A percentile compares a stretch with the other conserved stretches of the same genome.
These are phyloP conservation scores for Hydrotaea cyrtoneurina DNA, from an alignment of 2,888 invertebrate species.

Conservation along the genomic window DNA sequence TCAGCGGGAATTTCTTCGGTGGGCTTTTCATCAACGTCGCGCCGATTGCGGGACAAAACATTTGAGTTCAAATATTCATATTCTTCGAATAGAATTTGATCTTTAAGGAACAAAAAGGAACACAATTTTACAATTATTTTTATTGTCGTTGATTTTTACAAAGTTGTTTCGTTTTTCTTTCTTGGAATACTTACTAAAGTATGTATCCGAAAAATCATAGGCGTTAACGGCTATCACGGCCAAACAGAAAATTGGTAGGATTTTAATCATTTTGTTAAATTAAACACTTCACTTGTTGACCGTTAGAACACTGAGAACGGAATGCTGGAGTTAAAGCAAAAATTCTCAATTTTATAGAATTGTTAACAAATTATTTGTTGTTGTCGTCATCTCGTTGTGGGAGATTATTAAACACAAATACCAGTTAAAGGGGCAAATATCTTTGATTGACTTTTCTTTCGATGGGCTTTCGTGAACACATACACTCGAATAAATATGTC, in stretches of 20 bases:
- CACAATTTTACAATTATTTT: slow-evolving; percentile 14
- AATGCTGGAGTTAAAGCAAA: slow-evolving; percentile 36
- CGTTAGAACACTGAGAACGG: neutral
- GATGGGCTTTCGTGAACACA: neutral
- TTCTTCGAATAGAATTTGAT: slow-evolving; percentile 71
- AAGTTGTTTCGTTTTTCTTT: neutral
- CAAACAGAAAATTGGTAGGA: slow-evolving; percentile 58
- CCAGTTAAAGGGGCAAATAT: slow-evolving; percentile 4
- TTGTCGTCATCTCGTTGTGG: neutral
- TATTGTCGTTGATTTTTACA: neutral
- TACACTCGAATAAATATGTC: neutral
- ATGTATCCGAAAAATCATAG: slow-evolving; percentile 72
- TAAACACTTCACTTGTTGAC: neutral
- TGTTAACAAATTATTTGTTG: slow-evolving; percentile 23
- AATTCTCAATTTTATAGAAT: slow-evolving; percentile 33
- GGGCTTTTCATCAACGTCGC: slow-evolving; percentile 60
- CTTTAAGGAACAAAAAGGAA: slow-evolving; percentile 54
- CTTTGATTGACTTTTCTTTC: slow-evolving; percentile 2
- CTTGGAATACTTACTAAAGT: slow-evolving; percentile 69
- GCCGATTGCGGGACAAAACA: slow-evolving; percentile 53
- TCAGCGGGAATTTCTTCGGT: slow-evolving; percentile 10
- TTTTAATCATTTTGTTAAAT: slow-evolving; percentile 68
- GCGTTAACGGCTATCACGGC: slow-evolving; percentile 63
- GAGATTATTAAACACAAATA: neutral
- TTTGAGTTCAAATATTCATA: slow-evolving; percentile 58